Evolutionary conservation across 2,113 vertebrate genomes (phyloP).

Genomic region (Hemibagrus wyckioides): DNA sequence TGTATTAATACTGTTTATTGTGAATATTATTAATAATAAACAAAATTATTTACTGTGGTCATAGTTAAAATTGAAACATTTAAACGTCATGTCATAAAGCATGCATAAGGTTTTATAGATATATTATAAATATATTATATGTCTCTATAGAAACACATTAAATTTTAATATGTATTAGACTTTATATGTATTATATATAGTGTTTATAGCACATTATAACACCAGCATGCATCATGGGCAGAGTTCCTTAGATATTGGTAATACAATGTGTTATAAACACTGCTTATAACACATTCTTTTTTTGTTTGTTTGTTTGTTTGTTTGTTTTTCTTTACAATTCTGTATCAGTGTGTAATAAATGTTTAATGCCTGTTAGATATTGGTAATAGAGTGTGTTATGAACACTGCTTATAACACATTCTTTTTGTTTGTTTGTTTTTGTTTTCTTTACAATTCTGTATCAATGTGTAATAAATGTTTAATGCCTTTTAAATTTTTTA

Average conservation of each 20-base stretch:
- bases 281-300: not conserved
- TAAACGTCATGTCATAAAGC: not conserved
- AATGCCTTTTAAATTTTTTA: too few relatives aligned
- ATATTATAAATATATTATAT: too few relatives aligned
- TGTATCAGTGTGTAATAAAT: not conserved
- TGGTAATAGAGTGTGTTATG: not conserved
- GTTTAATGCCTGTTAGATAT: not conserved
- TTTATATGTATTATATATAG: not conserved
- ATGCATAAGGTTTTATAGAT: not conserved
- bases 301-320: too few relatives aligned
- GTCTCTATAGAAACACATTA: not conserved
- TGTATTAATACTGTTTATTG: not conserved
- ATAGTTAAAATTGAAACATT: not conserved
- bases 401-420: not conserved
- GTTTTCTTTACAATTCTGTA: not conserved
- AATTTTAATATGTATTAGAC: not conserved
- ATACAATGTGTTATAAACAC: not conserved
- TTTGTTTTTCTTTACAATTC: not conserved
- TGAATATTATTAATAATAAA: not conserved
- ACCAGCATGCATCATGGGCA: not conserved
- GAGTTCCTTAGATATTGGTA: not conserved
- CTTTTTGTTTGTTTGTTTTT: too few relatives aligned
- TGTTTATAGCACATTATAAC: not conserved
- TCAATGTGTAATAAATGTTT: not conserved
- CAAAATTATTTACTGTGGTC: not conserved